Base-by-base conservation (phyloP, 1,140 invertebrate genomes). In the Drosophila bocki region DNA sequence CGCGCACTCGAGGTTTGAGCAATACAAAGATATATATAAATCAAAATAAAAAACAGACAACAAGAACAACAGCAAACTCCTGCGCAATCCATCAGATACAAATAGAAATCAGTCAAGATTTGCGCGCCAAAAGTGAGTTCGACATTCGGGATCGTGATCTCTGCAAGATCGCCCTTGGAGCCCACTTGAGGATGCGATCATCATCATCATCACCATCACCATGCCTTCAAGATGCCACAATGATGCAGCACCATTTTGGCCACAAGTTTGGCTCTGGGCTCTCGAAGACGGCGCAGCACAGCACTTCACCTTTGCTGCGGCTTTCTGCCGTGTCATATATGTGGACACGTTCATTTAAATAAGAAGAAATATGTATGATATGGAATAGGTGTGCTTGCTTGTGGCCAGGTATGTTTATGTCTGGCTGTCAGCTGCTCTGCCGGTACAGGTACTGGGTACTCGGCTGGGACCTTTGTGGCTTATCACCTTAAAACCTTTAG, bases 401-500 rank as follows among this genome's bases (percentile, higher is more conserved):
- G 22, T 41, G 22, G 33, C 32, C 70, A 71, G 37, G 53, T 71
- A 59, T 72, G 69, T 72, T 70, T 72, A 58, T 72, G 67, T 70
- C 67, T 72, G 69, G 69, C 53, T 71, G 69, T 72, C 69, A 72
- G 69, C 69, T 72, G 69, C 69, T 72, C 69, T 72, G 69, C 69
- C 67, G 45, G 37, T 29, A 54, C 53, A 54, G 65, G 65, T 35
- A 32, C 47, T 48, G 35, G 65, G 60, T 63, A 32, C 56, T 11
- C 29, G 53, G 26, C 59, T 70, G 69, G 69, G 53, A 72, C 69
- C 69, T 72, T 37, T 72, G 67, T 72, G 69, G 69, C 69, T 72
- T 72, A 72, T 72, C 69, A 72, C 69, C 67, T 72, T 72, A 72
- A 72, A 72, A 72, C 69, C 69, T 72, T 72, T 72, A 44, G 67